Evolutionary conservation across 2,113 vertebrate genomes (phyloP).

Genomic region (Bungarus multicinctus): DNA sequence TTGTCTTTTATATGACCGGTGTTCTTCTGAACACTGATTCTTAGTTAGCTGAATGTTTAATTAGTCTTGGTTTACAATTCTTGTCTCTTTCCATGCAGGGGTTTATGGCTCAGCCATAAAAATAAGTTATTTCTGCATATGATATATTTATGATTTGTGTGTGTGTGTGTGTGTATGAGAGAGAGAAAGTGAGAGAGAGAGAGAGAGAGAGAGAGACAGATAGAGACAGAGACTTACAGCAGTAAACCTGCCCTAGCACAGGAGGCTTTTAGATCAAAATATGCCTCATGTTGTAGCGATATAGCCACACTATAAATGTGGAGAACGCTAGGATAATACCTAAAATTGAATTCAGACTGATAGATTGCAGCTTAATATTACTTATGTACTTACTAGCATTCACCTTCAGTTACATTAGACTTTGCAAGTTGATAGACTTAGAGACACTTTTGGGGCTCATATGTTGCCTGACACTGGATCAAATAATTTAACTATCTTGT

Average conservation of each 20-base stretch:
- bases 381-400: background rate
- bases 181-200: no score
- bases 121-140: background rate
- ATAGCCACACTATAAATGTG: background rate
- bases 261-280: background rate
- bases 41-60: background rate
- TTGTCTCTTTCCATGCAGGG: background rate
- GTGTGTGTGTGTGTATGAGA: no score
- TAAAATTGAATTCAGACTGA: background rate
- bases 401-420: background rate
- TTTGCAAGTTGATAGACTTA: background rate
- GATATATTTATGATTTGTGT: background rate
- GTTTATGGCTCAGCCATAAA: background rate
- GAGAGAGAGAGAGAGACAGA: no score
- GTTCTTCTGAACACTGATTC: background rate
- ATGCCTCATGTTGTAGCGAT: background rate
- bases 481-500: background rate
- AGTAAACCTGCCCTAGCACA: background rate
- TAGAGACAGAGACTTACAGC: no score
- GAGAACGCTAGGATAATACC: background rate
- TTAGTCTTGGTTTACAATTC: background rate
- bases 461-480: background rate
- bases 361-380: background rate
- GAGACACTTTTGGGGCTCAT: background rate
- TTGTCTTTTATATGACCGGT: background rate